A percentile compares a stretch with the other conserved stretches of the same genome.
Evolutionary conservation across 2,113 vertebrate species (phyloP).

Genomic region (Barbus barbus): DNA sequence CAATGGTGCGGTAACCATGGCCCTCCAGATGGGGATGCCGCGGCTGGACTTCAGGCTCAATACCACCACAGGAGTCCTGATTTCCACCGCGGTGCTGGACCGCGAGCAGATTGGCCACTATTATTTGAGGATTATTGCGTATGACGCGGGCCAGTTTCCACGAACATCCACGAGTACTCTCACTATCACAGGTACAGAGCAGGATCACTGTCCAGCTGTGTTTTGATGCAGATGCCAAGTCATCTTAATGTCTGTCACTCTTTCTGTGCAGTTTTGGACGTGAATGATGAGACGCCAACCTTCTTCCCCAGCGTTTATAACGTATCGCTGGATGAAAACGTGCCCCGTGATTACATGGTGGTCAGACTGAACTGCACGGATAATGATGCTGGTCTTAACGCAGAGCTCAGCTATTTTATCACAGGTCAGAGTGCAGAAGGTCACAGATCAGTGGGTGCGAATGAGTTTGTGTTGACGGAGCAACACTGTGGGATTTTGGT

Average conservation of each 20-base stretch:
- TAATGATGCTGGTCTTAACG: slow-evolving; percentile 89
- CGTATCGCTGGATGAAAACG: slow-evolving; percentile 83
- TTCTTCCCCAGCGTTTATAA: slow-evolving; percentile 89
- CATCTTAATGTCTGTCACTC: not conserved
- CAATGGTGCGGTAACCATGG: slow-evolving; percentile 86
- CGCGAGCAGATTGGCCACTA: slow-evolving; percentile 88
- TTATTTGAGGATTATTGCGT: slow-evolving; percentile 87
- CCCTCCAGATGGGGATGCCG: slow-evolving; percentile 89
- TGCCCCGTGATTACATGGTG: slow-evolving; percentile 87
- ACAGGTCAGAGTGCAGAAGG: slow-evolving; percentile 80
- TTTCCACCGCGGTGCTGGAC: slow-evolving; percentile 81
- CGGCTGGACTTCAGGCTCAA: slow-evolving; percentile 92
- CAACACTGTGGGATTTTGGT: not conserved
- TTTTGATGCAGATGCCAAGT: not conserved
- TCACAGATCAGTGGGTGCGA: not conserved
- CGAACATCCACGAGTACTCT: slow-evolving; percentile 94
- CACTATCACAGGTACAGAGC: slow-evolving; percentile 82
- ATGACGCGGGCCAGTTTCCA: slow-evolving; percentile 82
- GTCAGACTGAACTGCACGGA: slow-evolving; percentile 89
- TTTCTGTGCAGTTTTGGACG: slow-evolving; percentile 84
- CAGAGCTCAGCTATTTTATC: slow-evolving; percentile 98
- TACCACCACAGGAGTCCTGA: slow-evolving; percentile 81
- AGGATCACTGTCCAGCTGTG: not conserved
- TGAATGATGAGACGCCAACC: slow-evolving; percentile 94
- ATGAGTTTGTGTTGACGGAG: not conserved